Evolutionary conservation across 2,888 invertebrate genomes (phyloP).

Genomic region (Drosophila monieri): DNA sequence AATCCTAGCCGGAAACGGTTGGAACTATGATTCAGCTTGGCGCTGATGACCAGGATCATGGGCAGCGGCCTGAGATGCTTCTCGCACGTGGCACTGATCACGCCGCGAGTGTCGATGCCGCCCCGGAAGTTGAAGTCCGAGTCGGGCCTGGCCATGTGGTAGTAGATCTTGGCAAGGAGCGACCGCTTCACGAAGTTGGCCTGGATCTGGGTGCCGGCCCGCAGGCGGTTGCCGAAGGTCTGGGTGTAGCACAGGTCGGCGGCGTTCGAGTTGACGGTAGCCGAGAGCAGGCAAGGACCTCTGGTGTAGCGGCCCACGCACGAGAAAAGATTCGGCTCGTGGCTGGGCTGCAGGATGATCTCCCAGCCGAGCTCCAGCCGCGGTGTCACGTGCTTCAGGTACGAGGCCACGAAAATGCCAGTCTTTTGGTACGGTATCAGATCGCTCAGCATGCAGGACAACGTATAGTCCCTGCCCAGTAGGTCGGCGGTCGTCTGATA

Average conservation of each 20-base stretch:
- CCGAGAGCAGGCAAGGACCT: slow-evolving; percentile 34
- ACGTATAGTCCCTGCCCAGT: slow-evolving; percentile 38
- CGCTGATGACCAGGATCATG: slow-evolving; percentile 39
- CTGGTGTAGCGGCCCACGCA: slow-evolving; percentile 39
- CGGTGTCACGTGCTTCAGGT: slow-evolving; percentile 37
- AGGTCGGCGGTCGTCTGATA: slow-evolving; percentile 38
- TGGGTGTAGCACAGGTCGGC: slow-evolving; percentile 51
- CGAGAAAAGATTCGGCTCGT: slow-evolving; percentile 34
- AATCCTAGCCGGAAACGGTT: slow-evolving; percentile 43
- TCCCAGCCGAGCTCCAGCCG: slow-evolving; percentile 42
- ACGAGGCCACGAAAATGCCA: slow-evolving; percentile 43
- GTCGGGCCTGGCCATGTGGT: slow-evolving; percentile 41
- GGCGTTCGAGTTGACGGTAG: slow-evolving; percentile 38
- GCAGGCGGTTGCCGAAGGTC: slow-evolving; percentile 36
- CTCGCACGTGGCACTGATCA: slow-evolving; percentile 46
- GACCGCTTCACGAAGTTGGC: slow-evolving; percentile 43
- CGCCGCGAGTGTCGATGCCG: slow-evolving; percentile 44
- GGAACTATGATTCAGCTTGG: slow-evolving; percentile 38
- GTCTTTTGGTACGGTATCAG: slow-evolving; percentile 13
- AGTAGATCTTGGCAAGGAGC: slow-evolving; percentile 34
- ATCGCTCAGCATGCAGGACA: slow-evolving; percentile 35
- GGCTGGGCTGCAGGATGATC: slow-evolving; percentile 39
- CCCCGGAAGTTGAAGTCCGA: slow-evolving; percentile 41
- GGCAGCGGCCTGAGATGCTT: slow-evolving; percentile 42
- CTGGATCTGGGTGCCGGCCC: slow-evolving; percentile 46